Evolutionary conservation across 1,140 invertebrate genomes (phyloP), one percentile per base, ranked within the genome.

Genomic region (Drosophila yakuba): DNA sequence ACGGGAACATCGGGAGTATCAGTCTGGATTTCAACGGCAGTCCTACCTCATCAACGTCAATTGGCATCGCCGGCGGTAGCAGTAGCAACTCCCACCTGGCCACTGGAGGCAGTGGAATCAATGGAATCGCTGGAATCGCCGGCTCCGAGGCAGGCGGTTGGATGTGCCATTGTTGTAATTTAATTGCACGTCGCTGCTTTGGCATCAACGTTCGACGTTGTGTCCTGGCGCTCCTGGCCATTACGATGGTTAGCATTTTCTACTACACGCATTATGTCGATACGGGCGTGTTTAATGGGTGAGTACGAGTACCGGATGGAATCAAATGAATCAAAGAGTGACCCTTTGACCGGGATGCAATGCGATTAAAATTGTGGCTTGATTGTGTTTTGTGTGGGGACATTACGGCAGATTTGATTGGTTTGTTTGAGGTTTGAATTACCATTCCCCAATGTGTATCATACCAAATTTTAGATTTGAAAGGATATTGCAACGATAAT

Each of bases 181-280:
- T 91, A 89, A 91, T 92, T 89, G 86, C 91, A 51, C 89, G 91
- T 50, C 91, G 83, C 67, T 92, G 95, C 58, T 95, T 94, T 85
- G 94, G 94, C 89, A 93, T 95, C 75, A 96, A 96, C 78, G 95
- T 96, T 71, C 95, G 95, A 91, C 94, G 95, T 73, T 96, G 95
- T 91, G 95, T 96, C 75, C 93, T 94, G 55, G 95, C 94, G 47
- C 93, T 96, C 64, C 93, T 96, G 71, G 92, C 95, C 78, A 93
- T 96, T 71, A 95, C 95, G 76, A 90, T 95, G 84, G 93, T 95
- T 84, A 95, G 95, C 73, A 96, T 96, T 91, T 94, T 96, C 90
- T 96, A 96, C 92, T 96, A 96, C 92, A 95, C 95, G 25, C 95
- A 95, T 91, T 96, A 96, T 82, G 94, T 96, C 74, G 94, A 94